Base-by-base conservation (phyloP, 2,113 vertebrate species). In the Meleagris gallopavo region DNA sequence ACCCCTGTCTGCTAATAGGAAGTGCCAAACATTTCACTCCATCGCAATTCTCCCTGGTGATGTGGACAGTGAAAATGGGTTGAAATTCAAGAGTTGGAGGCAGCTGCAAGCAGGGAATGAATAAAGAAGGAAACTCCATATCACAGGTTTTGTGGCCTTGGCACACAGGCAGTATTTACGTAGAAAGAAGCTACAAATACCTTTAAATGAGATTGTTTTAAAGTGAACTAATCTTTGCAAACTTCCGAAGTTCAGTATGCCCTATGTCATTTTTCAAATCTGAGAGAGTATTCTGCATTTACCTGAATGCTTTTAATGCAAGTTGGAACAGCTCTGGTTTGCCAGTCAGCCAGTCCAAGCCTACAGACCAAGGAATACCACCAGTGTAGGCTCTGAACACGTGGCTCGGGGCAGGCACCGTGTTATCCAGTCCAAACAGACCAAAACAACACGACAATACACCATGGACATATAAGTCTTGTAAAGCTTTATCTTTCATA, bases 281-380 rank as follows among this genome's bases (percentile, higher is more conserved):
- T 24, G 57, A 91, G 32, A 18, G 19, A 65, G 24, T 15, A 27
- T 15, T 97, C 98, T 98, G 98, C 98, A 98, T 46, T 98, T 98
- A 99, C 99, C 99, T 99, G 98, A 99, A 99, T 58, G 99, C 99
- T 94, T 98, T 98, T 22, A 99, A 95, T 22, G 98, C 96, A 57
- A 99, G 98, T 40, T 99, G 99, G 97, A 99, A 98, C 22, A 99
- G 98, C 96, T 99, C 99, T 77, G 98, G 98, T 91, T 98, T 99
- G 89, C 97, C 97, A 17, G 96, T 98, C 10, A 99, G 98, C 99
- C 99, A 99, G 86, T 99, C 98, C 57, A 99, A 97, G 74, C 98
- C 98, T 70, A 98, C 95, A 29, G 98, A 99, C 98, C 99, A 99
- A 0, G 99, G 99, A 29, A 99, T 97, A 21, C 98, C 98, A 34